Evolutionary conservation across 2,797 vertebrate species (phyloP).

Genomic region (Gephyroberyx darwinii): DNA sequence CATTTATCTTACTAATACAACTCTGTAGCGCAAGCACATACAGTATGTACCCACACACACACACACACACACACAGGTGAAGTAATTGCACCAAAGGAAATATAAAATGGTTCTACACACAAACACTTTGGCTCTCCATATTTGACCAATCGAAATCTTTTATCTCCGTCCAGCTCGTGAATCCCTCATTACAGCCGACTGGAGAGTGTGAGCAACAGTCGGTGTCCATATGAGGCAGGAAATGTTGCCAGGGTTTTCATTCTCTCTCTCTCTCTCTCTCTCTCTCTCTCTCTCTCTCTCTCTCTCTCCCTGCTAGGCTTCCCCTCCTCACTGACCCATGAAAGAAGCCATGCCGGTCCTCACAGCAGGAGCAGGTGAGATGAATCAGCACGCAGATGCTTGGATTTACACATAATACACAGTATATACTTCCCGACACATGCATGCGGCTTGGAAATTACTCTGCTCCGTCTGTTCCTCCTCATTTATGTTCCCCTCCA

Average conservation of each 20-base stretch:
- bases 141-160: not conserved
- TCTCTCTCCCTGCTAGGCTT: slow-evolving; percentile 47
- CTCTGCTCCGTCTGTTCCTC: slow-evolving; percentile 52
- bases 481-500: not conserved
- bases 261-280: slow-evolving; percentile 3
- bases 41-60: not conserved
- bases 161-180: too few relatives aligned
- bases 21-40: slow-evolving; percentile 31
- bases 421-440: not conserved
- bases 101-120: not conserved
- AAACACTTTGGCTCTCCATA: not conserved
- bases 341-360: slow-evolving; percentile 92
- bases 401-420: not conserved
- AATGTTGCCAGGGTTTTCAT: not conserved
- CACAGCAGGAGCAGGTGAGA: slow-evolving; percentile 90
- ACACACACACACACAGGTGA: slow-evolving; percentile 24
- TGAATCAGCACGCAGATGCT: slow-evolving; percentile 26
- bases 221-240: not conserved
- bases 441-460: not conserved
- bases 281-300: not conserved
- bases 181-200: not conserved
- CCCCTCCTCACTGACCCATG: slow-evolving; percentile 76
- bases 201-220: not conserved
- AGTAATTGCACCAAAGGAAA: slow-evolving; percentile 10
- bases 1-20: slow-evolving; percentile 30